Evolutionary conservation across 2,888 invertebrate genomes (phyloP).

Genomic region (Volucella bombylans): DNA sequence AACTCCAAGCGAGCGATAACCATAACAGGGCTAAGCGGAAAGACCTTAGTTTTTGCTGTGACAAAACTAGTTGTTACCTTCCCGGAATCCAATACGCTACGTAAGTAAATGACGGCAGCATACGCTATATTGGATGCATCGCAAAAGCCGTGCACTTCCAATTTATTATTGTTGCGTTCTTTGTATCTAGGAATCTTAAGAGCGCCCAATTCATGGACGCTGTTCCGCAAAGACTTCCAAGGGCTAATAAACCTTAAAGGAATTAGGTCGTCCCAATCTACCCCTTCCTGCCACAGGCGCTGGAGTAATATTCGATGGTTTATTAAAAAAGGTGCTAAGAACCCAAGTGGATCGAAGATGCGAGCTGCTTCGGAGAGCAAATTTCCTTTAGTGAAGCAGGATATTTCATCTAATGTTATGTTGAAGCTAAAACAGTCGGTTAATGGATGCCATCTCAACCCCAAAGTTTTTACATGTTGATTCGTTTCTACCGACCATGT

Average conservation of each 20-base stretch:
- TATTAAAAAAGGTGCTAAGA: too few relatives aligned
- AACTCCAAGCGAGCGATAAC: too few relatives aligned
- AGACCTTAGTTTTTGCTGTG: too few relatives aligned
- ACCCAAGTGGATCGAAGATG: too few relatives aligned
- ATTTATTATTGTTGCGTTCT: not conserved
- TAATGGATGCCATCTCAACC: conserved; percentile 9
- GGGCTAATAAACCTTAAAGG: too few relatives aligned
- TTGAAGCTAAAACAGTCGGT: conserved; percentile 20
- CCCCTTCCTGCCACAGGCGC: too few relatives aligned
- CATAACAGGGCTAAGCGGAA: too few relatives aligned
- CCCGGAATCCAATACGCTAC: too few relatives aligned
- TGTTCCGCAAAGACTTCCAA: too few relatives aligned
- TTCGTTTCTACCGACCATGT: conserved; percentile 3
- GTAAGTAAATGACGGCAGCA: not conserved
- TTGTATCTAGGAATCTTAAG: conserved; percentile 6
- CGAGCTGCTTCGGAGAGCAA: conserved; percentile 16
- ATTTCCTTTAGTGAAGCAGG: conserved; percentile 25
- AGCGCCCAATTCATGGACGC: not conserved
- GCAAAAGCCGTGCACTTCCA: conserved; percentile 36
- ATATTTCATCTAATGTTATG: not conserved
- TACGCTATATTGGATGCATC: not conserved
- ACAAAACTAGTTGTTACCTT: too few relatives aligned
- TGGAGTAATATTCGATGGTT: too few relatives aligned
- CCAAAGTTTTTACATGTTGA: conserved; percentile 16
- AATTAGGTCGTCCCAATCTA: too few relatives aligned